A percentile compares a stretch with the other conserved stretches of the same genome.
These are phyloP conservation scores for Arge pagana DNA, from an alignment of 2,888 invertebrate genomes.

Conservation along the genomic window DNA sequence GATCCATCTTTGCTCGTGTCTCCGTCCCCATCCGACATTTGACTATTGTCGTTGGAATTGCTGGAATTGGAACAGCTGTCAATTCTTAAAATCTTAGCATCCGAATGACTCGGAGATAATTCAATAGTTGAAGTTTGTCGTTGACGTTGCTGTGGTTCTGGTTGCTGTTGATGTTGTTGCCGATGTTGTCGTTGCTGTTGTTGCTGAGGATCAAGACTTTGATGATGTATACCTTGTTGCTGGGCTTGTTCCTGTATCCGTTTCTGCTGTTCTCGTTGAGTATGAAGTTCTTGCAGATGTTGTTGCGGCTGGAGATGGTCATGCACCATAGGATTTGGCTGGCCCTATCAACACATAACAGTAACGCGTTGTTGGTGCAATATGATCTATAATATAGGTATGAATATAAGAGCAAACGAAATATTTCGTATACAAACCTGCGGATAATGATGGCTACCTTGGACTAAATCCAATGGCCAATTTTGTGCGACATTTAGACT, in stretches of 20 bases:
- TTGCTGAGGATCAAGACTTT: conserved; percentile 33
- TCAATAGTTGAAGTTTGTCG: not conserved
- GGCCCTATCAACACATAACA: conserved; percentile 14
- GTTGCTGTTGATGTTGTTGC: conserved; percentile 23
- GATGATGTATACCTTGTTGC: conserved; percentile 37
- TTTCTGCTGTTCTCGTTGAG: conserved; percentile 34
- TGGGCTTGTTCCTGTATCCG: conserved; percentile 29
- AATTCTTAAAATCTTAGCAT: conserved; percentile 27
- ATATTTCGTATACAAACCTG: conserved; percentile 39
- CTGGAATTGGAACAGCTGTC: conserved; percentile 38
- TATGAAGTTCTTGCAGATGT: conserved; percentile 34
- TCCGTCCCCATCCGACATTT: conserved; percentile 36
- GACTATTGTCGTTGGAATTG: conserved; percentile 43
- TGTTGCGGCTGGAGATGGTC: conserved; percentile 36
- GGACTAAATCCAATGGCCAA: conserved; percentile 54
- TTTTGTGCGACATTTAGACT: conserved; percentile 46
- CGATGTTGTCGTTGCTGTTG: conserved; percentile 9
- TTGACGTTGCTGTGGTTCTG: conserved; percentile 1
- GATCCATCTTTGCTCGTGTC: conserved; percentile 26
- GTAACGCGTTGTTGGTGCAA: not conserved
- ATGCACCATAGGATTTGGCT: conserved; percentile 35
- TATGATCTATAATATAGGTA: no score
- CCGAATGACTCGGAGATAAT: conserved; percentile 6
- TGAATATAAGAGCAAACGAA: not conserved
- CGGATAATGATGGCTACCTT: conserved; percentile 48